A percentile compares a stretch with the other conserved stretches of the same genome.
Conservation (phyloP, 2,113 vertebrate genomes). For the Gulo gulo region DNA sequence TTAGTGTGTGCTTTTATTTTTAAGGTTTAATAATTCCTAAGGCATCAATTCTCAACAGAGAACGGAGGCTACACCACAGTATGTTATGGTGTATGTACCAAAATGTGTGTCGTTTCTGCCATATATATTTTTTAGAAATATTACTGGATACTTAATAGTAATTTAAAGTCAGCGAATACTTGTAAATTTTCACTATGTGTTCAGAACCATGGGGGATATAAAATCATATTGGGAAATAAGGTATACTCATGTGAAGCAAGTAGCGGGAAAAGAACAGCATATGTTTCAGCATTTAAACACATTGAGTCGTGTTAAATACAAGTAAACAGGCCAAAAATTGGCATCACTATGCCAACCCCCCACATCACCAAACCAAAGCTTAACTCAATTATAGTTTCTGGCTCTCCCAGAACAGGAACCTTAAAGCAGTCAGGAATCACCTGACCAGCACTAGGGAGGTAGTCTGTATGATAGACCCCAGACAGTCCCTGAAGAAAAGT, state of each 20-base stretch:
- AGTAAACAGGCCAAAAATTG: not conserved
- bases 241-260: not conserved
- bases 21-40: slow-evolving; percentile 1
- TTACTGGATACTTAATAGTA: not conserved
- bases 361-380: not conserved
- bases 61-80: not conserved
- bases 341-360: not conserved
- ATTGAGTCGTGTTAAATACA: not conserved
- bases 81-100: not conserved
- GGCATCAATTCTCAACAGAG: not conserved
- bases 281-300: not conserved
- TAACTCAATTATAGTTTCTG: not conserved
- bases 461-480: no score
- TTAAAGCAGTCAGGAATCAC: not conserved
- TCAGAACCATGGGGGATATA: not conserved
- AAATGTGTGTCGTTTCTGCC: not conserved
- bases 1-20: not conserved
- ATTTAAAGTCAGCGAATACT: not conserved
- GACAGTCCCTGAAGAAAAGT: not conserved
- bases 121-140: not conserved
- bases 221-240: not conserved
- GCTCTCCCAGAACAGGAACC: not conserved
- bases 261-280: not conserved
- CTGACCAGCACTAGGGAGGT: not conserved
- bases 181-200: not conserved